Evolutionary conservation across 1,140 invertebrate genomes (phyloP).

Genomic region (Tetranychus urticae): DNA sequence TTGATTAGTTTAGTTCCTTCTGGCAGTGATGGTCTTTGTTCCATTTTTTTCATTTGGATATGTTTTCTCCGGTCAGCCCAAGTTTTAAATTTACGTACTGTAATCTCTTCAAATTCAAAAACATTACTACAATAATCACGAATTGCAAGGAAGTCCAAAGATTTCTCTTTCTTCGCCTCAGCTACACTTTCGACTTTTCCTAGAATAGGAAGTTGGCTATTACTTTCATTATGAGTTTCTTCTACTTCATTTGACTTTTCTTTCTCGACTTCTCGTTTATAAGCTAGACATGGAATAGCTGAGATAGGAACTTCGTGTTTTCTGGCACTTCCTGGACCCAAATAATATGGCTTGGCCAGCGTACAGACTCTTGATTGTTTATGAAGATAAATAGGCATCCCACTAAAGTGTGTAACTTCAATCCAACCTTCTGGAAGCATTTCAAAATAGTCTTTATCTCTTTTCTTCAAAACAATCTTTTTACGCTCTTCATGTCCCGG

Average conservation of each 20-base stretch:
- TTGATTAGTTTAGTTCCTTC: constrained; percentile 70
- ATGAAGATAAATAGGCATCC: constrained; percentile 80
- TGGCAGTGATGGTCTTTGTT: constrained; percentile 27
- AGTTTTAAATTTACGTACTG: constrained; percentile 59
- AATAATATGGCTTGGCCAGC: constrained; percentile 69
- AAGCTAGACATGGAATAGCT: constrained; percentile 77
- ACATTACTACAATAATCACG: constrained; percentile 58
- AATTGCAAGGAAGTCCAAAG: constrained; percentile 24
- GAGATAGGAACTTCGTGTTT: constrained; percentile 80
- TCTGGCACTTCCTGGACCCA: constrained; percentile 71
- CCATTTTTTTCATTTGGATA: constrained; percentile 40
- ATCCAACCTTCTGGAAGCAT: constrained; percentile 93
- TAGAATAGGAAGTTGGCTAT: background rate
- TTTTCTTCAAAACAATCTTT: constrained; percentile 60
- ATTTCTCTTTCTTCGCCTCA: constrained; percentile 54
- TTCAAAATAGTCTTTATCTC: constrained; percentile 76
- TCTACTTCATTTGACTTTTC: constrained; percentile 14
- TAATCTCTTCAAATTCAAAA: constrained; percentile 67
- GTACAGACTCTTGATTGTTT: constrained; percentile 59
- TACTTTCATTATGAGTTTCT: background rate
- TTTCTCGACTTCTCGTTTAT: constrained; percentile 43
- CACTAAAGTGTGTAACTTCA: constrained; percentile 77
- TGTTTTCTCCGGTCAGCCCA: constrained; percentile 71
- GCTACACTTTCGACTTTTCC: constrained; percentile 37
- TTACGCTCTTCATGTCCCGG: constrained; percentile 46